Evolutionary conservation across 2,888 invertebrate genomes (phyloP), one percentile per base, ranked within the genome.

Genomic region (Tetrapedia diversipes): DNA sequence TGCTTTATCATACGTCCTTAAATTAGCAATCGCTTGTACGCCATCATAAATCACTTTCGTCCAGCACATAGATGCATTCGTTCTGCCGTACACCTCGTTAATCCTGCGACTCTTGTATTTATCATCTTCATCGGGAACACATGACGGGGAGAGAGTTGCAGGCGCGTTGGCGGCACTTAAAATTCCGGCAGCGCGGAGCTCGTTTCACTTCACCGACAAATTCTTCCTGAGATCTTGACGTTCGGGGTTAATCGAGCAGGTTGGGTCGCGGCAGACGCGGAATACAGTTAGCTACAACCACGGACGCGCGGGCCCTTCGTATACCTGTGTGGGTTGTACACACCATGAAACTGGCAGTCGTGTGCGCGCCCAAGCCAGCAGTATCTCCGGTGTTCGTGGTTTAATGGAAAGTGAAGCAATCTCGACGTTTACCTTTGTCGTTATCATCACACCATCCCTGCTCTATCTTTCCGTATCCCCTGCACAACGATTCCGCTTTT

Each of bases 361-460:
- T 47, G 73, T 60, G 53, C 53, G 34, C 57, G 32, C 29, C 53
- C 22, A 51, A 41, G 32, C 54, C 53, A 51, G 39, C 53, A 29
- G 66, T 64, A 77, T 69, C 64, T 67, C 63, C 47, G 60, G 73
- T 72, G 77, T 76, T 73, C 78, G 79, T 84, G 78, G 76, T 79
- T 87, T 86, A 86, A 89, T 88, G 86, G 85, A 86, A 88, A 87
- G 84, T 83, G 82, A 86, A 85, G 86, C 85, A 86, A 87, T 87
- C 84, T 85, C 85, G 74, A 82, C 82, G 82, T 88, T 88, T 86
- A 82, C 83, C 77, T 75, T 80, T 84, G 84, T 86, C 82, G 86
- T 88, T 86, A 86, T 88, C 83, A 82, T 86, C 84, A 83, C 83
- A 64, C 72, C 53, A 65, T 61, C 10, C 11, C 53, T 32, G n/a